These are phyloP conservation scores for Lepidostoma basale DNA, from an alignment of 1,140 invertebrate species.

Conservation along the genomic window DNA sequence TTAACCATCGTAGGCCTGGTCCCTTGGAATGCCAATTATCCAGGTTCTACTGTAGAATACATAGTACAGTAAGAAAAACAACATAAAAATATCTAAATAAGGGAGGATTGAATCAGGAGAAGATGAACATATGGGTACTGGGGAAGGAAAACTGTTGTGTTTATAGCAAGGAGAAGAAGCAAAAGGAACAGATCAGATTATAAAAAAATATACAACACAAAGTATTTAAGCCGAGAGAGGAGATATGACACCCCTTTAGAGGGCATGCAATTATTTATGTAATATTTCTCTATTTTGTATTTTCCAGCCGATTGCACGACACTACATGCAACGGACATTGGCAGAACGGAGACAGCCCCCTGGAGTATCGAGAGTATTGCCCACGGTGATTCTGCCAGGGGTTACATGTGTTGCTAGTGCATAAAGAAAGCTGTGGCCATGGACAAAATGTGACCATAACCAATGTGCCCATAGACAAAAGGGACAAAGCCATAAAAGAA, in stretches of 20 bases:
- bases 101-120: too few relatives aligned
- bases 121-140: too few relatives aligned
- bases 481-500: too few relatives aligned
- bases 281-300: slow-evolving; percentile 21
- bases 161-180: neutral
- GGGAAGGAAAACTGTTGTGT: neutral
- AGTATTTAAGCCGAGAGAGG: slow-evolving; percentile 44
- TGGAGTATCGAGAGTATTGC: slow-evolving; percentile 64
- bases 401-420: slow-evolving; percentile 61
- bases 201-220: neutral
- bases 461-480: too few relatives aligned
- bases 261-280: slow-evolving; percentile 49
- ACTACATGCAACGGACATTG: slow-evolving; percentile 55
- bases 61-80: too few relatives aligned
- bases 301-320: slow-evolving; percentile 54
- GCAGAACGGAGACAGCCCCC: slow-evolving; percentile 56
- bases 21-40: too few relatives aligned
- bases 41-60: too few relatives aligned
- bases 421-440: neutral
- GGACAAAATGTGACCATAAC: too few relatives aligned
- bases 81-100: too few relatives aligned
- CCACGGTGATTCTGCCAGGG: slow-evolving; percentile 61
- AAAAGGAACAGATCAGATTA: neutral
- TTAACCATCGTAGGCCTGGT: too few relatives aligned
- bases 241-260: slow-evolving; percentile 46